Evolutionary conservation across 2,888 invertebrate genomes (phyloP), one percentile per base, ranked within the genome.

Genomic region (Cactoblastis cactorum): DNA sequence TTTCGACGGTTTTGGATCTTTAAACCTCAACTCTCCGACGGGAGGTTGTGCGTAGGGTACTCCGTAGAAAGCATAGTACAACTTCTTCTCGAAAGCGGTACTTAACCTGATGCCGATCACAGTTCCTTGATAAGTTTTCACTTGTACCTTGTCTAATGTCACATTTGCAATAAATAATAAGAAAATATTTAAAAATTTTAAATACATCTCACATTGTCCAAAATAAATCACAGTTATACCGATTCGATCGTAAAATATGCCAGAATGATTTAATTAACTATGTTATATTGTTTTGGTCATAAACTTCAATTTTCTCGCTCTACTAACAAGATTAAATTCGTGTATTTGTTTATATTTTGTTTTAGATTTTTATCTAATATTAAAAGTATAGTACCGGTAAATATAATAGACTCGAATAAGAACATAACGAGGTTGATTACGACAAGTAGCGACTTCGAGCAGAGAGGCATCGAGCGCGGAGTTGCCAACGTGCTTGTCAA

Each of bases 11-110:
- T 67, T 61, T 0, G 90, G 88, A 55, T 88, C 71, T 63, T 83
- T 79, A 60, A 88, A 90, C 55, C 90, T 73, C 5, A 84, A 57
- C 45, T 66, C 70, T 3, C 76, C 77, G 1, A 77, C 34, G 0
- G 90, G 90, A 11, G 77, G 58, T 53, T 71, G 59, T 6, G 88
- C 89, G 35, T 87, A 90, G 0, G 89, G 89, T 3, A 90, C 74
- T 3, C 80, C 76, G 54, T 87, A 90, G 61, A 90, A 90, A 0
- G 78, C 78, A 55, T 74, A 81, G 52, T 79, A 86, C 1, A 64
- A 33, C 53, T 55, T 77, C 15, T 66, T 66, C 12, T 77, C 66
- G 50, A 84, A 79, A 11, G 85, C 53, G 0, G 86, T 81, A 0
- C 58, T 56, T 54, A 64, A 67, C 48, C 61, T 69, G 0, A 60